phyloP scores from a whole-genome alignment of 2,113 vertebrate genomes.

The Sinocyclocheilus anshuiensis region DNA sequence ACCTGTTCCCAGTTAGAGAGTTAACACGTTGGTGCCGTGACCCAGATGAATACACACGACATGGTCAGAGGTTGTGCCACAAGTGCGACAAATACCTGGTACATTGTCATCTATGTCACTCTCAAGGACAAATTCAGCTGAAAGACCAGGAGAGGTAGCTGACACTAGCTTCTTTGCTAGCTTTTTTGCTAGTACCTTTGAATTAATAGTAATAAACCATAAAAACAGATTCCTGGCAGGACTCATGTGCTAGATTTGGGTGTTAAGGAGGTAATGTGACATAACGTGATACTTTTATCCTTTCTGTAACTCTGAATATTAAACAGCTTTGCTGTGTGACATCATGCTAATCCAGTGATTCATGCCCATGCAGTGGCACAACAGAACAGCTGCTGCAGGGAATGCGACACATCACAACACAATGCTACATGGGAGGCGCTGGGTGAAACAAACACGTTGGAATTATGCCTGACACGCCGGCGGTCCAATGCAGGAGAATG shows the following conservation, averaged over 20 bases:
- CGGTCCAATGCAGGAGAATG: slow-evolving; percentile 66
- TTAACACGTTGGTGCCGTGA: slow-evolving; percentile 36
- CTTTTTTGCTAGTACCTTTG: neutral
- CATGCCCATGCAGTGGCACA: neutral
- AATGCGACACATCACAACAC: slow-evolving; percentile 64
- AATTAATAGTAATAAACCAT: neutral
- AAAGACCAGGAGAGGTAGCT: neutral
- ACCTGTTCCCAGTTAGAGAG: slow-evolving; percentile 35
- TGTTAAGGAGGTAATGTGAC: slow-evolving; percentile 12
- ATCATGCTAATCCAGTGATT: neutral
- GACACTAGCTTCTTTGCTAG: neutral
- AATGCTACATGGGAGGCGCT: slow-evolving; percentile 49
- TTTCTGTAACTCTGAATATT: slow-evolving; percentile 12
- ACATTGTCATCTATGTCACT: slow-evolving; percentile 58
- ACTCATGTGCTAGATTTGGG: slow-evolving; percentile 8
- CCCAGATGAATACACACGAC: slow-evolving; percentile 16
- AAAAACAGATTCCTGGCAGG: neutral
- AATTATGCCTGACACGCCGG: slow-evolving; percentile 60
- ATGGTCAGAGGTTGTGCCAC: slow-evolving; percentile 26
- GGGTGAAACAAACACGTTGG: slow-evolving; percentile 36
- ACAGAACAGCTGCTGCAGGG: slow-evolving; percentile 52
- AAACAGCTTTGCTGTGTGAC: slow-evolving; percentile 5
- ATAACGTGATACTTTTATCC: slow-evolving; percentile 59
- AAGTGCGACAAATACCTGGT: slow-evolving; percentile 58
- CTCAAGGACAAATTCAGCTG: slow-evolving; percentile 5